Percentiles rank a stretch among this genome's conserved stretches.
phyloP scores from a whole-genome alignment of 2,888 invertebrate genomes.

The Peribatodes rhomboidaria region DNA sequence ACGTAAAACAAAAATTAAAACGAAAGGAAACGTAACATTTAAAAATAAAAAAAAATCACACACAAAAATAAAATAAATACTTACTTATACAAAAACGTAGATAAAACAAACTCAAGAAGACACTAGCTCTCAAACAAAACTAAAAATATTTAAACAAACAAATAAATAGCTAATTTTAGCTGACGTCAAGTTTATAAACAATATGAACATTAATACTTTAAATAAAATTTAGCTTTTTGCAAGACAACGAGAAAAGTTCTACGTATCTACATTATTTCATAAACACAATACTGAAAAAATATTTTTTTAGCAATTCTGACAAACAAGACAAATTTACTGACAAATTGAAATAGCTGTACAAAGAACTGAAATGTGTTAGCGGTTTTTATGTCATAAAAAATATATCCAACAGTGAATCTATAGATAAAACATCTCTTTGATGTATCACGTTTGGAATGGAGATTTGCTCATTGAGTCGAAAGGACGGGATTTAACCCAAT shows the following conservation, averaged over 20 bases:
- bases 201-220: not conserved
- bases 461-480: conserved; percentile 40
- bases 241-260: not conserved
- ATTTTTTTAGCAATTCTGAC: not conserved
- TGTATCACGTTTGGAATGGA: conserved; percentile 13
- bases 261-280: conserved; percentile 1
- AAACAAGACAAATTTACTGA: not conserved
- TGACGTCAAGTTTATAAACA: not conserved
- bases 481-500: conserved; percentile 37
- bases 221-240: not conserved
- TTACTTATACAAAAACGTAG: conserved; percentile 21
- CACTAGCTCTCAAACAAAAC: conserved; percentile 6
- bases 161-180: not conserved
- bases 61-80: conserved; percentile 23
- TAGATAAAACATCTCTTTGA: conserved; percentile 27
- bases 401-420: not conserved
- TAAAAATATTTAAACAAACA: not conserved
- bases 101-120: conserved; percentile 12
- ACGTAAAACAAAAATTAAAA: not conserved
- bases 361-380: not conserved
- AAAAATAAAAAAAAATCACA: conserved; percentile 28
- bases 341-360: not conserved
- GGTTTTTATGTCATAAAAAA: conserved; percentile 7
- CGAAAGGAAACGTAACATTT: conserved; percentile 28
- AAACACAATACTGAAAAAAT: not conserved